A percentile compares a stretch with the other conserved stretches of the same genome.
These are phyloP conservation scores for Apoda limacodes DNA, from an alignment of 2,888 invertebrate genomes.

Conservation along the genomic window DNA sequence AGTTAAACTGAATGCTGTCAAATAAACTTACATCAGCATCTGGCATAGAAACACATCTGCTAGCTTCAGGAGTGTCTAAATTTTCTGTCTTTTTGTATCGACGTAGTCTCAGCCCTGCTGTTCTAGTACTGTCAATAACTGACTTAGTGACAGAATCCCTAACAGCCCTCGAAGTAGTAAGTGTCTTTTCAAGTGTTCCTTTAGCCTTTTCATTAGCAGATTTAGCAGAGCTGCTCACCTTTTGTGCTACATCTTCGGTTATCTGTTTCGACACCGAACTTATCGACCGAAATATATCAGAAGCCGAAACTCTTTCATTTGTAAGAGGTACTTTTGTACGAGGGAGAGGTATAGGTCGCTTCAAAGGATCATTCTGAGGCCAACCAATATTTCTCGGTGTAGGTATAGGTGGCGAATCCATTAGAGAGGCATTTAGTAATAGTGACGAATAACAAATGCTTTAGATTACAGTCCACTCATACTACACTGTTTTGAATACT, in stretches of 20 bases:
- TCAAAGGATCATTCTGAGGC: constrained; percentile 32
- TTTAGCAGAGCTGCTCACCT: constrained; percentile 55
- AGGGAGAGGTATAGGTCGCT: constrained; percentile 67
- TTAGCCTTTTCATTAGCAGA: constrained; percentile 53
- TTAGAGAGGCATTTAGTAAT: constrained; percentile 16
- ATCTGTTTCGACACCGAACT: constrained; percentile 69
- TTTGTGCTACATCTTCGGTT: constrained; percentile 65
- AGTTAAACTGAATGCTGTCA: constrained; percentile 74
- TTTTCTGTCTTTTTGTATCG: constrained; percentile 35
- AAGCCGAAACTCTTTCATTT: constrained; percentile 43
- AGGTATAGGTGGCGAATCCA: constrained; percentile 59
- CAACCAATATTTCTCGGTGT: constrained; percentile 42
- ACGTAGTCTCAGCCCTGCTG: constrained; percentile 61
- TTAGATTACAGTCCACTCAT: not conserved
- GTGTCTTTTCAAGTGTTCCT: constrained; percentile 56
- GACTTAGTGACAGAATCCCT: constrained; percentile 69
- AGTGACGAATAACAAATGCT: not conserved
- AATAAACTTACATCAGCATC: constrained; percentile 69
- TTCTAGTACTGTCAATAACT: constrained; percentile 73
- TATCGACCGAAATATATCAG: constrained; percentile 58
- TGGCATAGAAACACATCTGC: constrained; percentile 69
- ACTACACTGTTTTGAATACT: constrained; percentile 13
- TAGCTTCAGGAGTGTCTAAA: constrained; percentile 28
- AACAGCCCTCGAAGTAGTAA: constrained; percentile 59
- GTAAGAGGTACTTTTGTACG: constrained; percentile 43